Evolutionary conservation across 2,113 vertebrate species (phyloP).

Genomic region (Rhinolophus sinicus): DNA sequence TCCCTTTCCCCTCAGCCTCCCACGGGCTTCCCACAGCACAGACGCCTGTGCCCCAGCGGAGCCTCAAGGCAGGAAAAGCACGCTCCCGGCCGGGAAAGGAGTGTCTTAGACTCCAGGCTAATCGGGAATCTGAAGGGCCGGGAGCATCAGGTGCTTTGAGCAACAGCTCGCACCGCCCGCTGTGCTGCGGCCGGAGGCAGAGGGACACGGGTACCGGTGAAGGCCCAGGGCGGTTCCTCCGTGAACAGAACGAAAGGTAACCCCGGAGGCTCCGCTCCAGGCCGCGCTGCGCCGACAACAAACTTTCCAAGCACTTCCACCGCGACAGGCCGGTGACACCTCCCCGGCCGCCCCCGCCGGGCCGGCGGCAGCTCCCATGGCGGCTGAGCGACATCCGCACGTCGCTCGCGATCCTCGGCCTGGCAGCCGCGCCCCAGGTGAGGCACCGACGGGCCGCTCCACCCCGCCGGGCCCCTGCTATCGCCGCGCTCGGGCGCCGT

Average conservation of each 20-base stretch:
- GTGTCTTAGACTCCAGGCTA: background rate
- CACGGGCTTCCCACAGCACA: background rate
- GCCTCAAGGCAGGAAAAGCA: background rate
- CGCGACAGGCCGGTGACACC: slow-evolving; percentile 3
- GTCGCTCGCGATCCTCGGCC: slow-evolving; percentile 18
- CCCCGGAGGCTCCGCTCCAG: slow-evolving; percentile 8
- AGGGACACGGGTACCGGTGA: background rate
- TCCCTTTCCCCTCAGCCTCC: slow-evolving; percentile 9
- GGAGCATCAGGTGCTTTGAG: slow-evolving; percentile 43
- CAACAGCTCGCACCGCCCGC: background rate
- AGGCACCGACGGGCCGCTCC: slow-evolving; percentile 79
- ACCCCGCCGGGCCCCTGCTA: slow-evolving; percentile 39
- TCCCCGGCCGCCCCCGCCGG: background rate
- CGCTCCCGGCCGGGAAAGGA: background rate
- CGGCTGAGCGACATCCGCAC: background rate
- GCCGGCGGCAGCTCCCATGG: background rate
- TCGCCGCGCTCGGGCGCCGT: slow-evolving; percentile 56
- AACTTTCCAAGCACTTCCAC: slow-evolving; percentile 78
- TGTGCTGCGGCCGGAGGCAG: background rate
- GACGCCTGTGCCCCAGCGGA: background rate
- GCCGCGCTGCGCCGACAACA: slow-evolving; percentile 55
- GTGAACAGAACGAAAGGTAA: background rate
- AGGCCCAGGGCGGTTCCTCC: background rate
- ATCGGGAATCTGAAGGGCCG: background rate
- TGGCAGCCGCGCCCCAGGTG: slow-evolving; percentile 58